These are phyloP conservation scores for Microhierax caerulescens DNA, from an alignment of 2,797 vertebrate genomes.

Conservation along the genomic window DNA sequence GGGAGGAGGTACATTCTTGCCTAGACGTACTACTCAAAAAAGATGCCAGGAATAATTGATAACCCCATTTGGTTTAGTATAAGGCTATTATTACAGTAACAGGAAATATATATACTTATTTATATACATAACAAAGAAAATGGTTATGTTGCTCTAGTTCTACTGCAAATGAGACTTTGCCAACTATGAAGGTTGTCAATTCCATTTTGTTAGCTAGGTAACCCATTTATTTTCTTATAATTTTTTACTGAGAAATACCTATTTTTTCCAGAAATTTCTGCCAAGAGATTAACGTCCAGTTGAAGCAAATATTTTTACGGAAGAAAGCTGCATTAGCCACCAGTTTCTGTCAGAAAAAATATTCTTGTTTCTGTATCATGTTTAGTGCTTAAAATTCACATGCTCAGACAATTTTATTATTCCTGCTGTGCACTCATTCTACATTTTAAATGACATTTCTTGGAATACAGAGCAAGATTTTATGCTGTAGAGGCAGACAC, in stretches of 20 bases:
- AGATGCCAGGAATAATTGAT: constrained; percentile 42
- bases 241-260: constrained; percentile 28
- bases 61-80: constrained; percentile 22
- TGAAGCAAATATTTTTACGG: background rate
- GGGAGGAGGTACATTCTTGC: background rate
- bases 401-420: background rate
- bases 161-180: background rate
- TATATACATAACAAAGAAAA: background rate
- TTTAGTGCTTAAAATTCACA: constrained; percentile 31
- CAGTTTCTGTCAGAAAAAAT: background rate
- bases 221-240: background rate
- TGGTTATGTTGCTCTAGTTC: background rate
- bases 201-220: background rate
- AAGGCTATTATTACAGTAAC: constrained; percentile 23
- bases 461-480: constrained; percentile 22
- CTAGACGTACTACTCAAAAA: background rate
- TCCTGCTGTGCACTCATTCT: background rate
- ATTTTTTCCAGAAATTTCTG: constrained; percentile 19
- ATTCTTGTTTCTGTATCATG: background rate
- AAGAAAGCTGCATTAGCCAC: background rate
- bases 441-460: constrained; percentile 43
- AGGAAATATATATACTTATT: constrained; percentile 10
- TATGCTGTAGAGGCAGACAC: background rate
- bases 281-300: constrained; percentile 15
- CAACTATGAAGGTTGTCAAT: background rate